phyloP scores from a whole-genome alignment of 2,888 invertebrate genomes.

The Caprella mutica region DNA sequence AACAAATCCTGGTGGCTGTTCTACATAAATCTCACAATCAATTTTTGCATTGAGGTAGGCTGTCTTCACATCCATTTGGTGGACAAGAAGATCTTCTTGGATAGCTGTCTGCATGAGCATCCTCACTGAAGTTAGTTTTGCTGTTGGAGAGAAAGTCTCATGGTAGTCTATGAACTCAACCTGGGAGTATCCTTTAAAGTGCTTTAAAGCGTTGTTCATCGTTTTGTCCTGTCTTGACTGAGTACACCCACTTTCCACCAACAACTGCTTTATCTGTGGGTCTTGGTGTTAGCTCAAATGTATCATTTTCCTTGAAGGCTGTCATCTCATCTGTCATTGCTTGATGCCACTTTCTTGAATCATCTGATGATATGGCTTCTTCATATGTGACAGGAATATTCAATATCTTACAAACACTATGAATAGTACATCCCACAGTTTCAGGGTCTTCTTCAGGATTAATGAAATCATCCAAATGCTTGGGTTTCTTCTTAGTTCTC shows the following conservation, averaged over 20 bases:
- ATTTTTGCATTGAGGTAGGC: background rate
- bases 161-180: background rate
- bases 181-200: background rate
- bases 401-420: too few relatives aligned
- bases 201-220: background rate
- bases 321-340: background rate
- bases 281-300: background rate
- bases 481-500: background rate
- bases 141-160: background rate
- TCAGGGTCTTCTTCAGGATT: too few relatives aligned
- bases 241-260: background rate
- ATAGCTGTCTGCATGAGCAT: background rate
- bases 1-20: background rate
- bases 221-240: background rate
- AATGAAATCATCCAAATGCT: background rate
- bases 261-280: background rate
- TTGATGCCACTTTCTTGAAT: background rate
- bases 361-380: background rate
- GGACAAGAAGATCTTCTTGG: background rate
- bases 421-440: too few relatives aligned
- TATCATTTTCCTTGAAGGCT: background rate
- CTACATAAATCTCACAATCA: background rate
- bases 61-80: background rate
- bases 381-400: too few relatives aligned
- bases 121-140: background rate